phyloP scores from a whole-genome alignment of 2,113 vertebrate species.

The Alouatta palliata region DNA sequence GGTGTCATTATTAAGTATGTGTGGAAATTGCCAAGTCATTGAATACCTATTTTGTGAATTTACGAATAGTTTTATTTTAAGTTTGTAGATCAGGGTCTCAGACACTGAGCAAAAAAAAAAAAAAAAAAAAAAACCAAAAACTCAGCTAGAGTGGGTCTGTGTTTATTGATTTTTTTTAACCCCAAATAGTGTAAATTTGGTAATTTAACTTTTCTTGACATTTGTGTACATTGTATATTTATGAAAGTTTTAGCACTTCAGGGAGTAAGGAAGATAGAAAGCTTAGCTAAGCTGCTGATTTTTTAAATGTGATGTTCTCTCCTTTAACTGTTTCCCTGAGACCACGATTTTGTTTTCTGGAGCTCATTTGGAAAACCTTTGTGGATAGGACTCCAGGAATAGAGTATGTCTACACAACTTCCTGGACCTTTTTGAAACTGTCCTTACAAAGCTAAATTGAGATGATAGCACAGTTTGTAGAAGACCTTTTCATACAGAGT shows the following conservation, averaged over 20 bases:
- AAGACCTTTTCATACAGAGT: background rate
- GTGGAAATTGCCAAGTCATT: background rate
- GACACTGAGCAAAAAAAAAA: background rate
- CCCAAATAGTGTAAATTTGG: slow-evolving; percentile 23
- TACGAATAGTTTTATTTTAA: slow-evolving; percentile 46
- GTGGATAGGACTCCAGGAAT: background rate
- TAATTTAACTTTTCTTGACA: slow-evolving; percentile 20
- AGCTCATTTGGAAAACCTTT: slow-evolving; percentile 36
- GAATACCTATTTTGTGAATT: slow-evolving; percentile 39
- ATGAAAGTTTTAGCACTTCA: background rate
- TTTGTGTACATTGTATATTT: slow-evolving; percentile 8
- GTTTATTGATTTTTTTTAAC: background rate
- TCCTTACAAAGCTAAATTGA: background rate
- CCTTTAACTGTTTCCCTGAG: background rate
- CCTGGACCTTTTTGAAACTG: background rate
- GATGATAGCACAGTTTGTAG: background rate
- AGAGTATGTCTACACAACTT: background rate
- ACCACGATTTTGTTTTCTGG: slow-evolving; percentile 29
- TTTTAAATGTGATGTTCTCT: background rate
- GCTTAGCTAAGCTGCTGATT: background rate
- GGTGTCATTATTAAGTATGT: background rate
- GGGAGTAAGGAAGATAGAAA: background rate
- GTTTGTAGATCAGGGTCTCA: background rate
- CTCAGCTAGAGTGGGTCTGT: background rate
- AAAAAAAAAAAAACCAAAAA: background rate